Percentiles rank a stretch among this genome's conserved stretches.
Evolutionary conservation across 2,797 vertebrate genomes (phyloP).

Genomic region (Chelidonichthys spinosus): DNA sequence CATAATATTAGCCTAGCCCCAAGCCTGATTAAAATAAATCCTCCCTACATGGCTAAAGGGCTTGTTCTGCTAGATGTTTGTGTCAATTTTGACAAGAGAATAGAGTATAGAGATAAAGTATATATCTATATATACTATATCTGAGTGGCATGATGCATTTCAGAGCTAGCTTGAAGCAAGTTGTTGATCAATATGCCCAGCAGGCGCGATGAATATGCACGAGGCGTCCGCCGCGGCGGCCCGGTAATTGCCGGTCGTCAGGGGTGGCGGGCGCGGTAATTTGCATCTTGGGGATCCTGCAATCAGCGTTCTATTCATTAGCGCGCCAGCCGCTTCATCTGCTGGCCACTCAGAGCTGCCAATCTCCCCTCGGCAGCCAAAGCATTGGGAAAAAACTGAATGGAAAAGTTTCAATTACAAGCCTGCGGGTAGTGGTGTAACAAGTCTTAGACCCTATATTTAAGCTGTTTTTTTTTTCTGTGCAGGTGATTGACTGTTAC

Average conservation of each 20-base stretch:
- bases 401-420: slow-evolving; percentile 90
- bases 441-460: slow-evolving; percentile 87
- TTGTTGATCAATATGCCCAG: slow-evolving; percentile 98
- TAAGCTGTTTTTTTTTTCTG: slow-evolving; percentile 82
- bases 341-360: slow-evolving; percentile 96
- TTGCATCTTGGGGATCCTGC: slow-evolving; percentile 99
- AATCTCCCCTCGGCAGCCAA: slow-evolving; percentile 92
- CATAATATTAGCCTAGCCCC: slow-evolving; percentile 55
- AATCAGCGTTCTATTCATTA: slow-evolving; percentile 99
- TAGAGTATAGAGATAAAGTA: slow-evolving; percentile 51
- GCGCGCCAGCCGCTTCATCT: slow-evolving; percentile 97
- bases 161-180: slow-evolving; percentile 72
- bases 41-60: slow-evolving; percentile 41
- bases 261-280: slow-evolving; percentile 97
- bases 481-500: slow-evolving; percentile 85
- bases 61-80: slow-evolving; percentile 51
- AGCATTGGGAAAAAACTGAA: slow-evolving; percentile 79
- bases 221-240: slow-evolving; percentile 85
- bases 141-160: slow-evolving; percentile 62
- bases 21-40: slow-evolving; percentile 57
- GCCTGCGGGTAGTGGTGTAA: slow-evolving; percentile 82
- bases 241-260: slow-evolving; percentile 99
- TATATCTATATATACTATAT: slow-evolving; percentile 37
- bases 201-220: slow-evolving; percentile 98
- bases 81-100: slow-evolving; percentile 61